A percentile compares a stretch with the other conserved stretches of the same genome.
Conservation (phyloP, 2,113 vertebrate species). For the rat (Rattus norvegicus) region GRCr8 NC_086020.1:232964501-232965000, state of each 20-base stretch:
- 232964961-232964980: not conserved
- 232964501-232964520: constrained; percentile 39
- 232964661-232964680: not conserved
- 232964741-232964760: not conserved
- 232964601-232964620: not conserved
- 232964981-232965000: not conserved
- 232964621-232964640: not conserved
- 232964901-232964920: not conserved
- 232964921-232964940: not conserved
- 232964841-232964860: not conserved
- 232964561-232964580: not conserved
- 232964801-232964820: not conserved
- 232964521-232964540: not conserved
- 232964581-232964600: not conserved
- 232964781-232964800: not conserved
- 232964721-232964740: not conserved
- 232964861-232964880: not conserved
- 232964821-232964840: not conserved
- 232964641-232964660: not conserved
- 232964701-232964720: constrained; percentile 21
- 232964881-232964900: not conserved
- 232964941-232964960: not conserved
- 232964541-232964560: not conserved
- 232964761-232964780: not conserved
- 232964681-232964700: not conserved